phyloP scores from a whole-genome alignment of 2,113 vertebrate genomes.

The Bambusicola thoracicus region DNA sequence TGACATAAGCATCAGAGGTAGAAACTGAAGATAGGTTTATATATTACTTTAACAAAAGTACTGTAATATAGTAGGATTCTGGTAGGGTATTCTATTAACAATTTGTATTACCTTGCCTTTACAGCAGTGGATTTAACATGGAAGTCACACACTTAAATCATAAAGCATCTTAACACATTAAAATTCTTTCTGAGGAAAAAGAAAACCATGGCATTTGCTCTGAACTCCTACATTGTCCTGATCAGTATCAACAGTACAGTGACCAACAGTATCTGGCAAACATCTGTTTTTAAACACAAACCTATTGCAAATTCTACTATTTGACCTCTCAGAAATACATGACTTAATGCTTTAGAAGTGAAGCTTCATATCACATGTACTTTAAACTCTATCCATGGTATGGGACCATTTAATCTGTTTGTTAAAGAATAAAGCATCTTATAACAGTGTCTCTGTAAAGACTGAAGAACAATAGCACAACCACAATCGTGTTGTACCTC shows the following conservation, averaged over 20 bases:
- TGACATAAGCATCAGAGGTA: background rate
- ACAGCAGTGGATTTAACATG: background rate
- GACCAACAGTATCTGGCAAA: background rate
- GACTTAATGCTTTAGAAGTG: background rate
- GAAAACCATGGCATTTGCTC: background rate
- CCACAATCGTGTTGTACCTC: background rate
- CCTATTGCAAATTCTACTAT: background rate
- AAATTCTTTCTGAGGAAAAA: background rate
- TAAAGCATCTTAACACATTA: background rate
- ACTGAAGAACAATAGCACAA: background rate
- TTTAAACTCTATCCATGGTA: background rate
- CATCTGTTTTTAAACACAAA: background rate
- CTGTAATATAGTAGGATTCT: background rate
- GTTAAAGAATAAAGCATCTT: background rate
- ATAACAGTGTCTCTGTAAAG: background rate
- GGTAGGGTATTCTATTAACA: background rate
- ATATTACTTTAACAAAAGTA: background rate
- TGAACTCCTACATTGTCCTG: background rate
- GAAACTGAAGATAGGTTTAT: background rate
- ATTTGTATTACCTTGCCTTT: background rate
- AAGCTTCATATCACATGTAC: background rate
- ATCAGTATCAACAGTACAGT: background rate
- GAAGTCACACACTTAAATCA: background rate
- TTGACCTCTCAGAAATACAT: background rate
- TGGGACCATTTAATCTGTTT: rapidly evolving